Base-by-base conservation (phyloP, 2,113 vertebrate species). In the Eulemur macaco region DNA sequence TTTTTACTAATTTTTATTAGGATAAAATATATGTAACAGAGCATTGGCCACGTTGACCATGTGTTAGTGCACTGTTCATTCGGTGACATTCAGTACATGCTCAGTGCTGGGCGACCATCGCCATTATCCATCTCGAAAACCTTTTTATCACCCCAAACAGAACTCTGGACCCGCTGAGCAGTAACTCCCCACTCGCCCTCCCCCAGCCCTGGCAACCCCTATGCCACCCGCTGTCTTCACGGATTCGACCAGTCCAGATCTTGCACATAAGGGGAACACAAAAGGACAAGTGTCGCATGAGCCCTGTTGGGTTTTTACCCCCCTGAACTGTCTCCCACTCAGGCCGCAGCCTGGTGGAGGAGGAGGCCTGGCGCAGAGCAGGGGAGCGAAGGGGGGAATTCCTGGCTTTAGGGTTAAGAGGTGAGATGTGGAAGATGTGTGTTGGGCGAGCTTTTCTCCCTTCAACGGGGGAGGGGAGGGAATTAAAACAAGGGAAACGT, bases 341-440 rank as follows among this genome's bases (percentile, higher is more conserved):
- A 50, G 73, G 56, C 12, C 15, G 47, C 56, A 12, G 13, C 14
- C 83, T 25, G 25, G 31, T 45, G 18, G 12, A 10, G 1, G 9
- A 12, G 31, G 1, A 5, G 0, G 1, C 20, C 25, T 6, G 6
- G 37, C 45, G 29, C 68, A 81, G 64, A n/a, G 58, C 0, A 52
- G 20, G 14, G 52, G 60, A 56, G 34, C 64, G 3, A 0, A 82
- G 15, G 1, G 42, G 3, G 56, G 31, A 47, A 1, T 21, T 20
- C 34, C 39, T 21, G 52, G 58, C 69, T 64, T 85, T 39, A n/a
- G 34, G 27, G 69, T 78, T 42, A 31, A 2, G 7, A 60, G n/a
- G n/a, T 5, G 37, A 64, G 21, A 80, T 6, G 34, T 7, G 4
- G 12, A 60, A 21, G 54, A 37, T 23, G 45, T 1, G 1, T 85